Base-by-base conservation (phyloP, 2,113 vertebrate genomes). In the Tetrao urogallus region DNA sequence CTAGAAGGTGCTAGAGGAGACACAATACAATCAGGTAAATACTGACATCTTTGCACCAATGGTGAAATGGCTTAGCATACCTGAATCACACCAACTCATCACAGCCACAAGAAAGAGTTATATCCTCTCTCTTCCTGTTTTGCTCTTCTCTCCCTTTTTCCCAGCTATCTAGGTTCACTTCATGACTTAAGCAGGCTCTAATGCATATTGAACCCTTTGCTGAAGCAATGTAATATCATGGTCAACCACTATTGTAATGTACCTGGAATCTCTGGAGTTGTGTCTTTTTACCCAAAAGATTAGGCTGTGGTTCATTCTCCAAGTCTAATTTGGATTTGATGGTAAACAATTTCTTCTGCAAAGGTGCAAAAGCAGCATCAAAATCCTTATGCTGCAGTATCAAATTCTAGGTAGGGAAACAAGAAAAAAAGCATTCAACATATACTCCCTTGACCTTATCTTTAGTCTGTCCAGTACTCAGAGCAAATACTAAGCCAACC, bases 191-290 rank as follows among this genome's bases (percentile, higher is more conserved):
- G 38, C 17, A 80, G 52, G 18, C 40, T 48, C 48, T 80, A 17
- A 8, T 69, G 57, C 5, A 32, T 28, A 8, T 40, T 52, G 56
- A n/a, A 54, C 40, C 25, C 54, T 76, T 70, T 47, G 48, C 22
- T 50, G 45, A 88, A 38, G 3, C 45, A 71, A 21, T 50, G 63
- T 47, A 84, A 67, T 70, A 77, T 61, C 12, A 66, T 0, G 3
- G 52, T 17, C 21, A 80, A 70, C 36, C 58, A 48, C 63, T 30
- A 43, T 10, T 40, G 36, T 15, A n/a, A 78, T 96, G 94, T 92
- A 99, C 99, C 98, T 97, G 98, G n/a, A 99, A 94, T 91, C 98
- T 98, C 58, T 98, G 98, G 7, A 97, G 97, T 64, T 98, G 98
- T 75, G 98, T 98, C 92, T 99, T 98, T 87, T 99, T 99, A 42